Conservation (phyloP, 2,113 vertebrate genomes). For the Riparia riparia region DNA sequence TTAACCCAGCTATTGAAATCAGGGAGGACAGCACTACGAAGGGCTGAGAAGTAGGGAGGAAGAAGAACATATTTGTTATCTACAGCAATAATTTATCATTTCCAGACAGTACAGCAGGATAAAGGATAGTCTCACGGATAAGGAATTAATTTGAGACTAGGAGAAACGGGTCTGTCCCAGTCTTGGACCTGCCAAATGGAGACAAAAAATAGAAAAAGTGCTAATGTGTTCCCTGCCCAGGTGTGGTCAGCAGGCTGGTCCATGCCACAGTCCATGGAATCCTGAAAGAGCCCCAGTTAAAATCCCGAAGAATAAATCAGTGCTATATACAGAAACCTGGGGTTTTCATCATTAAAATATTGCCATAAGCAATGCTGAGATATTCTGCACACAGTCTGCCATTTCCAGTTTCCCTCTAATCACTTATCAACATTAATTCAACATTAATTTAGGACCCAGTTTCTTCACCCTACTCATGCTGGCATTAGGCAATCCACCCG, state of each 20-base stretch:
- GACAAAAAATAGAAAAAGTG: background rate
- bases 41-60: background rate
- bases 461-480: background rate
- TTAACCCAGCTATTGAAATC: background rate
- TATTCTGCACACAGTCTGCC: background rate
- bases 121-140: slow-evolving; percentile 13
- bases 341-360: slow-evolving; percentile 23
- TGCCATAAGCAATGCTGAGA: background rate
- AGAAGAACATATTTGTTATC: slow-evolving; percentile 3
- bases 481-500: slow-evolving; percentile 16
- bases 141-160: slow-evolving; percentile 13
- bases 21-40: background rate
- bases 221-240: background rate
- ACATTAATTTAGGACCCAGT: background rate
- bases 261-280: background rate
- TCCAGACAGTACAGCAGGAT: slow-evolving; percentile 3
- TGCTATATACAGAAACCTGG: background rate
- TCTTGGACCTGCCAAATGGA: background rate
- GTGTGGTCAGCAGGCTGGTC: background rate
- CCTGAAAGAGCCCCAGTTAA: background rate
- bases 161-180: background rate
- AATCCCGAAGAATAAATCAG: background rate
- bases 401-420: slow-evolving; percentile 16
- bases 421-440: slow-evolving; percentile 41
- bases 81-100: slow-evolving; percentile 31